Base-by-base conservation (phyloP, 1,140 invertebrate genomes). In the Lanistes nyassanus region DNA sequence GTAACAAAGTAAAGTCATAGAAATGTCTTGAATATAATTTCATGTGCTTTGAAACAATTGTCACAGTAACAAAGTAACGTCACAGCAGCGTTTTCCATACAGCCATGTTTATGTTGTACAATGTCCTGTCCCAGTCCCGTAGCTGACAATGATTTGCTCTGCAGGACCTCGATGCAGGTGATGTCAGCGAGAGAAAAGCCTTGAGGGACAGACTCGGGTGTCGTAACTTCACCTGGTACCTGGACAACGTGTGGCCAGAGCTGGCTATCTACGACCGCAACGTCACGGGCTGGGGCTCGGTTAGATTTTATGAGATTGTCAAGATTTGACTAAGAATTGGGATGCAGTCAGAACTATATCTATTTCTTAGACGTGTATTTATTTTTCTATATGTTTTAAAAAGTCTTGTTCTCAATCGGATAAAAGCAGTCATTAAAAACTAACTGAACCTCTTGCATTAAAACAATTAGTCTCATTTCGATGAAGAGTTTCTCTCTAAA, bases 211-310 rank as follows among this genome's bases (percentile, higher is more conserved):
- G 91, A 80, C 90, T 99, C 0, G 89, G 95, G 11, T 99, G 98
- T 86, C 98, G 98, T 88, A 93, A 95, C 74, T 99, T 99, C 83
- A 91, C 93, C 67, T 99, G 98, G 98, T 99, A 98, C 88, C 90
- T 99, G 73, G 92, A 96, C 31, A 97, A 96, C 85, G 92, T 99
- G 37, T 99, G 98, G 91, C 97, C 97, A 16, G 96, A 75, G 92
- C 71, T 84, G 34, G 53, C 55, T 39, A 62, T 78, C 19, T 83
- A 79, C 47, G 78, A 83, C 29, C 70, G 76, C 21, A 76, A 82
- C 58, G 81, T 72, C 23, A 64, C 36, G 0, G 77, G 77, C 1
- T 84, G 84, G 82, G 84, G 84, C 55, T 65, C 69, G 66, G 84
- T 85, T 76, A 69, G 82, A 67, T 29, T 74, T n/a, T n/a, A n/a